These are phyloP conservation scores for Drosophila diplacantha DNA, from an alignment of 2,888 invertebrate species.

Conservation along the genomic window DNA sequence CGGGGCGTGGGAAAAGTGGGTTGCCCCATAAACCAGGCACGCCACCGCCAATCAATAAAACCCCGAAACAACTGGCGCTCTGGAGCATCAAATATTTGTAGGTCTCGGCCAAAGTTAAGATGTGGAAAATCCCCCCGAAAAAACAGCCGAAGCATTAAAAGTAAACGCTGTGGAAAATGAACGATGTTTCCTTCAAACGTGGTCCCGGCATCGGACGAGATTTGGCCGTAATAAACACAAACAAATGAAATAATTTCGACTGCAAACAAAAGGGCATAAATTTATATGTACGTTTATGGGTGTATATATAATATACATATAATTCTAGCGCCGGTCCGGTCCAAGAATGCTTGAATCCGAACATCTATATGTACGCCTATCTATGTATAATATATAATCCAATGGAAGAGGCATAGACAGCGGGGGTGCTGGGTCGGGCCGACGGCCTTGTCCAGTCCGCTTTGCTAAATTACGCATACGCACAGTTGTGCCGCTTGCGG, in stretches of 20 bases:
- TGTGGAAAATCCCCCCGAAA: slow-evolving; percentile 67
- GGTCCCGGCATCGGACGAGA: slow-evolving; percentile 61
- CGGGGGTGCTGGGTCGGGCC: slow-evolving; percentile 2
- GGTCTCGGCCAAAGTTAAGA: slow-evolving; percentile 68
- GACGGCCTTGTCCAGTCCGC: slow-evolving; percentile 30
- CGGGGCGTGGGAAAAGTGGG: slow-evolving; percentile 7
- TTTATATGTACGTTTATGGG: slow-evolving; percentile 57
- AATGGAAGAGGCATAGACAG: slow-evolving; percentile 32
- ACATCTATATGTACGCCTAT: slow-evolving; percentile 22
- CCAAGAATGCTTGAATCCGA: slow-evolving; percentile 23
- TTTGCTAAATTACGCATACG: slow-evolving; percentile 66
- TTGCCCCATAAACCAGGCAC: slow-evolving; percentile 61
- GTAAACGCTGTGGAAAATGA: slow-evolving; percentile 69
- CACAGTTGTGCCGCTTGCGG: slow-evolving; percentile 58
- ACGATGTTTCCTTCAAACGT: slow-evolving; percentile 37
- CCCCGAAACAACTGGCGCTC: slow-evolving; percentile 45
- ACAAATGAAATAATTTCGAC: slow-evolving; percentile 74
- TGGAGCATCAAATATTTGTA: slow-evolving; percentile 70
- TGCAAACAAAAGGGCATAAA: slow-evolving; percentile 74
- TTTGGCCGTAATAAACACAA: slow-evolving; percentile 70
- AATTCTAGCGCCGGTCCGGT: background rate
- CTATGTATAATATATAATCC: slow-evolving; percentile 38
- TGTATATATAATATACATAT: slow-evolving; percentile 8
- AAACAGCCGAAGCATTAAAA: slow-evolving; percentile 57
- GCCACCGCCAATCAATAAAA: slow-evolving; percentile 70